These are phyloP conservation scores for Pavo muticus DNA, from an alignment of 2,113 vertebrate species.

Conservation along the genomic window DNA sequence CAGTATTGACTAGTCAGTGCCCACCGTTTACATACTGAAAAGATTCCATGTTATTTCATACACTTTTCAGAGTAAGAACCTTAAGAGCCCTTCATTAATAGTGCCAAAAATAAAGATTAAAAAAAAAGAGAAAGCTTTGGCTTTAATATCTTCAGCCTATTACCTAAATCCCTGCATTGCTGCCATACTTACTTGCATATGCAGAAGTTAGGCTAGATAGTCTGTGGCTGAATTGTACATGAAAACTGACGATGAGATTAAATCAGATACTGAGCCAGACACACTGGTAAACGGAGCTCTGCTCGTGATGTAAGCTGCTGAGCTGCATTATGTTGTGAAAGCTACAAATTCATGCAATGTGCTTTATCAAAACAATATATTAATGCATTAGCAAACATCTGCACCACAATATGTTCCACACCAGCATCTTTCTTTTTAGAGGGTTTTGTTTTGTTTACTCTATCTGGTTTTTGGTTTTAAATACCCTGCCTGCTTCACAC, in stretches of 20 bases:
- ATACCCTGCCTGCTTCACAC: background rate
- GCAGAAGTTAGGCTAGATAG: background rate
- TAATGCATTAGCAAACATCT: background rate
- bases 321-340: background rate
- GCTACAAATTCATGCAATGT: background rate
- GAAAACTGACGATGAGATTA: background rate
- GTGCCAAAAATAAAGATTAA: constrained; percentile 24
- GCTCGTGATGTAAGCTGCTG: background rate
- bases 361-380: background rate
- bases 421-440: background rate
- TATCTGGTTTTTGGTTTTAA: background rate
- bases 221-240: background rate
- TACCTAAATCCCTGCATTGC: constrained; percentile 5
- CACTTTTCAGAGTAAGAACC: background rate
- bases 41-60: constrained; percentile 1
- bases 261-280: constrained; percentile 5
- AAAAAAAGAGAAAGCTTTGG: background rate
- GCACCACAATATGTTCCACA: background rate
- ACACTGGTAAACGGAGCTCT: background rate
- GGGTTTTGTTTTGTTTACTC: background rate
- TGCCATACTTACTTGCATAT: background rate
- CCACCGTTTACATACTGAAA: constrained; percentile 30
- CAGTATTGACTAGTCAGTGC: constrained; percentile 46
- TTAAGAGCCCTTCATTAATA: constrained; percentile 20
- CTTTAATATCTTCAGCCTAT: constrained; percentile 9